phyloP scores from a whole-genome alignment of 37 sponge, comb jelly and placozoan genomes.

The Cladorhizidae sp. region DNA sequence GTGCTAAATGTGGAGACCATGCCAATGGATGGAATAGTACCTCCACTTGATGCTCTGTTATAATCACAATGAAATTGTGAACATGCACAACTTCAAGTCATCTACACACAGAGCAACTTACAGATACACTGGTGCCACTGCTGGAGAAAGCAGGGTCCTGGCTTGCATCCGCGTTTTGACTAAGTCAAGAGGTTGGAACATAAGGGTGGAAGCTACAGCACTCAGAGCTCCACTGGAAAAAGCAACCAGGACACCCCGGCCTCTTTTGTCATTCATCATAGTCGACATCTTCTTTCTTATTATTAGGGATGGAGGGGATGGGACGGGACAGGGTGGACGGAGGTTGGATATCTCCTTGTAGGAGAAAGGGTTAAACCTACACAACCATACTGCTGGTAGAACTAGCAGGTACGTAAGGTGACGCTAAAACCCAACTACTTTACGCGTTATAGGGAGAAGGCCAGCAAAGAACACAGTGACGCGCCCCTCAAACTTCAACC shows the following conservation, averaged over 20 bases:
- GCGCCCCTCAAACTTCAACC: not conserved
- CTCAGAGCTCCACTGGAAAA: conserved; percentile 81
- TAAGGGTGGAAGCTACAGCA: conserved; percentile 55
- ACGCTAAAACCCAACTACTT: too few relatives aligned
- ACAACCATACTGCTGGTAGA: not conserved
- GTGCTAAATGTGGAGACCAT: conserved; percentile 39
- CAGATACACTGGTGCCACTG: conserved; percentile 16
- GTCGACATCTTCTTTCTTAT: not conserved
- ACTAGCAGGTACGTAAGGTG: too few relatives aligned
- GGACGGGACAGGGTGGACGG: not conserved
- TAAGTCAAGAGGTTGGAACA: conserved; percentile 91
- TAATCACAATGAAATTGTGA: not conserved
- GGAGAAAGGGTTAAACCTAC: not conserved
- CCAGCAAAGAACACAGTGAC: not conserved
- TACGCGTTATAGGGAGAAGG: too few relatives aligned
- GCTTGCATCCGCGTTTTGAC: conserved; percentile 88
- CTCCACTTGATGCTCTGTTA: not conserved
- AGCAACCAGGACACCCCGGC: conserved; percentile 30
- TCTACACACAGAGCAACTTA: not conserved
- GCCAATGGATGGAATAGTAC: conserved; percentile 8
- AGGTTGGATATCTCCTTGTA: not conserved
- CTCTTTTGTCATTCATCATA: not conserved
- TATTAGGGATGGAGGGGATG: not conserved
- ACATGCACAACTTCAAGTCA: not conserved
- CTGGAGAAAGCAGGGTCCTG: conserved; percentile 1